phyloP scores from a whole-genome alignment of 2,797 vertebrate species.

The Pteronotus mesoamericanus region DNA sequence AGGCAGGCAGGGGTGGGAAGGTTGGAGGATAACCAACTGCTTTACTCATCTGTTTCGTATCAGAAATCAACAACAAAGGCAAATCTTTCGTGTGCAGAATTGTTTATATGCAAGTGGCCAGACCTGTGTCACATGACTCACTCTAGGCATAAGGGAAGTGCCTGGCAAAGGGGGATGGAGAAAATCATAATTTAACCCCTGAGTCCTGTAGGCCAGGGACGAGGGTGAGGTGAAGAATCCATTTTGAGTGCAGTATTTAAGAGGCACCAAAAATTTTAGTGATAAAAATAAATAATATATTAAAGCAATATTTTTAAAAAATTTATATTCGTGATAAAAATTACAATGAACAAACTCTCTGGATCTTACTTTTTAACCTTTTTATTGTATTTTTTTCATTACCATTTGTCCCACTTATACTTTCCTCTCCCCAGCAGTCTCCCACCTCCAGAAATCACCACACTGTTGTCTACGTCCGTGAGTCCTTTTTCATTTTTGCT shows the following conservation, averaged over 20 bases:
- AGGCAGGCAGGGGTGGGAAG: not conserved
- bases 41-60: not conserved
- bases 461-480: not conserved
- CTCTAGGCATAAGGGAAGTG: not conserved
- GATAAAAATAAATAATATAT: not conserved
- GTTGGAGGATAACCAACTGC: too few relatives aligned
- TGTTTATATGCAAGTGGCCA: not conserved
- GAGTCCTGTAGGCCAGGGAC: not conserved
- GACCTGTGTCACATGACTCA: not conserved
- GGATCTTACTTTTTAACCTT: not conserved
- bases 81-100: not conserved
- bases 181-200: not conserved
- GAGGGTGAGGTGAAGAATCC: not conserved
- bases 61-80: not conserved
- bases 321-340: not conserved
- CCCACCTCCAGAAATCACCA: too few relatives aligned
- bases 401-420: not conserved
- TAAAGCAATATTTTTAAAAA: not conserved
- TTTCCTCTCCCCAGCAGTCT: too few relatives aligned
- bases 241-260: not conserved
- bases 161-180: not conserved
- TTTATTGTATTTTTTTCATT: not conserved
- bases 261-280: not conserved
- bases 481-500: not conserved
- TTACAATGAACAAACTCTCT: not conserved